Evolutionary conservation across 2,797 vertebrate genomes (phyloP).

Genomic region (Aeoliscus strigatus): DNA sequence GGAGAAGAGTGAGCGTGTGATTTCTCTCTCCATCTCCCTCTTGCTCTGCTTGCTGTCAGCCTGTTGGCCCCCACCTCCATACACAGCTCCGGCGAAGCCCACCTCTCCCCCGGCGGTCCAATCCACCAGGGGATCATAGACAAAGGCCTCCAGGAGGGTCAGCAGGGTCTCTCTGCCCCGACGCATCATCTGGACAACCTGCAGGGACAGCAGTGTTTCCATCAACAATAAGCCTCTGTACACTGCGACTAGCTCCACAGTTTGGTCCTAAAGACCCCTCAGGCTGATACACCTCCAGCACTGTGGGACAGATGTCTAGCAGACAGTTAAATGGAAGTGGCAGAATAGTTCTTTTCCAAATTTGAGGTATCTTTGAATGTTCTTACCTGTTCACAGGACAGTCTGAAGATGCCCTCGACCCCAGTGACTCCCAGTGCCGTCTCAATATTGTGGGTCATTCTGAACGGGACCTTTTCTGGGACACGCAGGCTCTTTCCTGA

Average conservation of each 20-base stretch:
- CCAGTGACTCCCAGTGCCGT: constrained; percentile 93
- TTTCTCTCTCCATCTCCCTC: constrained; percentile 97
- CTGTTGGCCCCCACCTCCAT: constrained; percentile 95
- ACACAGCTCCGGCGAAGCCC: constrained; percentile 95
- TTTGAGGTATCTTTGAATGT: too few species aligned
- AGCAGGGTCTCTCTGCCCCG: constrained; percentile 93
- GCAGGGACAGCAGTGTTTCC: neutral
- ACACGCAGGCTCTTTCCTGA: constrained; percentile 96
- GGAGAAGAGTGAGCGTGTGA: constrained; percentile 97
- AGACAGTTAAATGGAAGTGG: neutral
- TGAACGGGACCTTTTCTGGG: constrained; percentile 98
- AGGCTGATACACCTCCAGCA: too few species aligned
- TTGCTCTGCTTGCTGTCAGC: constrained; percentile 97
- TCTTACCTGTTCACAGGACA: constrained; percentile 97
- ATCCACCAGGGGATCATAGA: constrained; percentile 97
- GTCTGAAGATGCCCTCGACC: constrained; percentile 95
- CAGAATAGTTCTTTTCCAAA: neutral
- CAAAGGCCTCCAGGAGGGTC: constrained; percentile 93
- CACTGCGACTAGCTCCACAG: too few species aligned
- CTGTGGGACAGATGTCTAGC: too few species aligned
- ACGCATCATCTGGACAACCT: constrained; percentile 98
- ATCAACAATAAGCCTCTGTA: neutral
- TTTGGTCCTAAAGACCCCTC: too few species aligned
- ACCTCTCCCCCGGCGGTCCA: constrained; percentile 98
- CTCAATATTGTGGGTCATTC: constrained; percentile 99